phyloP scores from a whole-genome alignment of 1,140 invertebrate species.

The Aphaenogaster floridana region DNA sequence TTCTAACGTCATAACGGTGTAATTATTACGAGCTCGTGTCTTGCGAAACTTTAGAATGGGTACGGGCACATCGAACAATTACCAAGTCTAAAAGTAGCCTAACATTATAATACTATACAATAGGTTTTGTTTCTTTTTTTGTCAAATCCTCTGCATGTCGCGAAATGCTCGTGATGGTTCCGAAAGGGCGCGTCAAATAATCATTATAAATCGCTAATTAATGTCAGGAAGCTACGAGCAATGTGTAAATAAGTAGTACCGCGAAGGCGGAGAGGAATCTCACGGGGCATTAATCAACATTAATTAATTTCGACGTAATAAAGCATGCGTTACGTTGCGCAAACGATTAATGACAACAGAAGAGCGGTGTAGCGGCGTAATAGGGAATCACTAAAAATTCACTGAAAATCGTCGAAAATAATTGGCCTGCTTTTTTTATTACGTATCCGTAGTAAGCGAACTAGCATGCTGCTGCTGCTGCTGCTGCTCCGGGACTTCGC shows the following conservation, averaged over 20 bases:
- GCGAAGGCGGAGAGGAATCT: slow-evolving; percentile 24
- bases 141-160: slow-evolving; percentile 63
- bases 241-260: slow-evolving; percentile 23
- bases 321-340: slow-evolving; percentile 20
- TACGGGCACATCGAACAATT: slow-evolving; percentile 65
- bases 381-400: slow-evolving; percentile 19
- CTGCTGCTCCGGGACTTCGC: slow-evolving; percentile 27
- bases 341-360: slow-evolving; percentile 27
- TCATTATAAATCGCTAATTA: slow-evolving; percentile 45
- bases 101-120: slow-evolving; percentile 59
- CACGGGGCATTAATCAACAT: slow-evolving; percentile 34
- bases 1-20: slow-evolving; percentile 39
- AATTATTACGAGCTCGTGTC: slow-evolving; percentile 35
- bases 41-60: slow-evolving; percentile 56
- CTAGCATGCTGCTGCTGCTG: slow-evolving; percentile 39
- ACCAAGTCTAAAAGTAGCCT: slow-evolving; percentile 60
- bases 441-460: slow-evolving; percentile 37
- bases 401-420: not conserved
- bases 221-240: slow-evolving; percentile 10
- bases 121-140: slow-evolving; percentile 29
- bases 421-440: not conserved
- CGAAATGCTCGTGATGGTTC: slow-evolving; percentile 20
- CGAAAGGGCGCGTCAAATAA: slow-evolving; percentile 23
- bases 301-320: slow-evolving; percentile 38
- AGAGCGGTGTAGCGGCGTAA: not conserved